Evolutionary conservation across 2,797 vertebrate species (phyloP), one percentile per base, ranked within the genome.

Genomic region (Emydoidea blandingii): DNA sequence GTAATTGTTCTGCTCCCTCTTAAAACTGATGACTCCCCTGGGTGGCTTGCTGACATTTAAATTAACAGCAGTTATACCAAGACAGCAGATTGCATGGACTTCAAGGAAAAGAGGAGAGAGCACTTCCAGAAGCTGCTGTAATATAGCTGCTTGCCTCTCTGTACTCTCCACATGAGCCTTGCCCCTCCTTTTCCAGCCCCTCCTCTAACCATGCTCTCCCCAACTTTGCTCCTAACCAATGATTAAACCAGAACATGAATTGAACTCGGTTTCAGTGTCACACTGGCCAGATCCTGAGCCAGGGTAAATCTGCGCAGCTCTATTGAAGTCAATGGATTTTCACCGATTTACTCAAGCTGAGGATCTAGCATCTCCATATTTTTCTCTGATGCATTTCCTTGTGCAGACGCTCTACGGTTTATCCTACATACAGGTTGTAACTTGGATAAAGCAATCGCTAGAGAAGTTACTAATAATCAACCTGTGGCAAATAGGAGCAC

Each of bases 281-380:
- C 82, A 0, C 0, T 0, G 12, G 78, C 78, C 82, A 0, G 1
- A 3, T 29, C 79, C 41, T 68, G 65, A 27, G 47, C 31, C 0
- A 3, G 81, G 78, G 16, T 5, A 0, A 0, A 0, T 44, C 72
- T 74, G 37, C 3, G 1, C 23, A 81, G 78, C 52, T 87, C 86
- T 88, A 41, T 2, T 49, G 19, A 14, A 0, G 68, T 4, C 23
- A 1, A 74, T 10, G 2, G 56, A 3, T 29, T 49, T 1, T 87
- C 47, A 1, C 85, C 44, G 81, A 90, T 78, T 93, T 68, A 72
- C 37, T 88, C 82, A 85, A 81, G 86, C 81, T 29, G 25, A 47
- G 41, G 80, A 27, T 34, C 27, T 78, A 44, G 50, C 85, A 29
- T 0, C 1, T 79, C 87, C 82, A 74, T 68, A 52, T 31, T 56